A percentile compares a stretch with the other conserved stretches of the same genome.
Conservation (phyloP, 2,113 vertebrate genomes). For the Cricetomys ansorgei region DNA sequence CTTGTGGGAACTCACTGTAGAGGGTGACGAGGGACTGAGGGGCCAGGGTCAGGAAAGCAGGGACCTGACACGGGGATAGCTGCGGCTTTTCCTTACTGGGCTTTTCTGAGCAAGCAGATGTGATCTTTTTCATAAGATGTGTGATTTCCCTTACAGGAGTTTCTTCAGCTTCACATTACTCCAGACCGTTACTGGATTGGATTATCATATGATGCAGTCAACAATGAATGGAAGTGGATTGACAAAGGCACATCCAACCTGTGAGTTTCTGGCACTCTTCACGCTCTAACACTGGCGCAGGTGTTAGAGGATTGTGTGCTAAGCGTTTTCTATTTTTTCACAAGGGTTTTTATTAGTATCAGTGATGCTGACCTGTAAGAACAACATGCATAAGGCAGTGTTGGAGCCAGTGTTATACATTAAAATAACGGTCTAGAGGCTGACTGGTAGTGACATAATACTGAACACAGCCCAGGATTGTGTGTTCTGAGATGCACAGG, state of each 20-base stretch:
- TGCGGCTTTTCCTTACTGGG: rapidly evolving
- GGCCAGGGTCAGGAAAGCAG: not conserved
- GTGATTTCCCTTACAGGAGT: not conserved
- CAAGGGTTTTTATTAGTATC: not conserved
- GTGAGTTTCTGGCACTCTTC: not conserved
- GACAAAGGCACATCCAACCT: rapidly evolving
- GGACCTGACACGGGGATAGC: not conserved
- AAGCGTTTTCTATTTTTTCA: not conserved
- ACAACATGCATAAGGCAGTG: not conserved
- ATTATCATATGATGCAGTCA: rapidly evolving
- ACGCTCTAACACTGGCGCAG: not conserved
- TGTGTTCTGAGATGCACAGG: not conserved
- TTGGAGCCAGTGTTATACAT: too few relatives aligned
- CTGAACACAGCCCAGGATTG: not conserved
- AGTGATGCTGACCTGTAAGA: not conserved
- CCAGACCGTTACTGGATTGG: not conserved
- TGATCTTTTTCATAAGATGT: not conserved
- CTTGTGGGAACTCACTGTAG: not conserved
- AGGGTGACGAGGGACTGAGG: not conserved
- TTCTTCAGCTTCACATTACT: rapidly evolving
- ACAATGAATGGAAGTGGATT: not conserved
- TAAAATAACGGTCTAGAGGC: too few relatives aligned
- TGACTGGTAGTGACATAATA: not conserved
- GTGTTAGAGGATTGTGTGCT: not conserved
- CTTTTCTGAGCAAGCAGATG: too few relatives aligned